Evolutionary conservation across 2,113 vertebrate genomes (phyloP).

Genomic region (Raja brachyura): DNA sequence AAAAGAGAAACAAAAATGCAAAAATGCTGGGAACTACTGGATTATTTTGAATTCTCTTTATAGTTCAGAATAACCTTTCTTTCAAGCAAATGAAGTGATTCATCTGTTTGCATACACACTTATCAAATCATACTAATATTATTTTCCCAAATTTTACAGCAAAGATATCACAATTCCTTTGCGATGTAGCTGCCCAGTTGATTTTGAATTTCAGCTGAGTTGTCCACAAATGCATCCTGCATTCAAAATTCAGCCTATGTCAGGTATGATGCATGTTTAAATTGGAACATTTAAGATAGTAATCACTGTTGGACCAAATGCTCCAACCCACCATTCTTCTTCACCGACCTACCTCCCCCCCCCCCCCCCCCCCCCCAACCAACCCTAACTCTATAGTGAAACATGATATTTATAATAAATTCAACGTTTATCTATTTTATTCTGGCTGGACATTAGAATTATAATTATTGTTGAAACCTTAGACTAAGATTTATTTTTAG

Average conservation of each 20-base stretch:
- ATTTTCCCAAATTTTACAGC: slow-evolving; percentile 54
- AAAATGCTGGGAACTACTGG: not conserved
- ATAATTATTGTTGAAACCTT: not conserved
- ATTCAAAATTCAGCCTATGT: slow-evolving; percentile 67
- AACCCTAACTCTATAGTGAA: not conserved
- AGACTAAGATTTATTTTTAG: not conserved
- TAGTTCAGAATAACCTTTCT: not conserved
- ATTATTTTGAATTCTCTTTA: not conserved
- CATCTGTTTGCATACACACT: not conserved
- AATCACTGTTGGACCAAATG: not conserved
- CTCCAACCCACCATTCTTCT: not conserved
- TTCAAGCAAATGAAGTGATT: not conserved
- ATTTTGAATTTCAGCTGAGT: slow-evolving; percentile 81
- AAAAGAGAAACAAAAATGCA: too few relatives aligned
- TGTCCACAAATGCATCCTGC: slow-evolving; percentile 66
- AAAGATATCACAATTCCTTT: slow-evolving; percentile 69
- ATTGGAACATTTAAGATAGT: not conserved
- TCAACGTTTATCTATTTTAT: not conserved
- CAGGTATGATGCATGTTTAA: slow-evolving; percentile 58
- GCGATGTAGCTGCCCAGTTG: slow-evolving; percentile 81
- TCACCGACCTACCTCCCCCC: too few relatives aligned
- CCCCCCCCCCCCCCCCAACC: too few relatives aligned
- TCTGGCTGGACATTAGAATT: not conserved
- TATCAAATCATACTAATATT: slow-evolving; percentile 29
- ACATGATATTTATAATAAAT: not conserved